Percentiles rank a stretch among this genome's conserved stretches.
These are phyloP conservation scores for Notolepis coatsorum DNA, from an alignment of 2,797 vertebrate species.

Conservation along the genomic window DNA sequence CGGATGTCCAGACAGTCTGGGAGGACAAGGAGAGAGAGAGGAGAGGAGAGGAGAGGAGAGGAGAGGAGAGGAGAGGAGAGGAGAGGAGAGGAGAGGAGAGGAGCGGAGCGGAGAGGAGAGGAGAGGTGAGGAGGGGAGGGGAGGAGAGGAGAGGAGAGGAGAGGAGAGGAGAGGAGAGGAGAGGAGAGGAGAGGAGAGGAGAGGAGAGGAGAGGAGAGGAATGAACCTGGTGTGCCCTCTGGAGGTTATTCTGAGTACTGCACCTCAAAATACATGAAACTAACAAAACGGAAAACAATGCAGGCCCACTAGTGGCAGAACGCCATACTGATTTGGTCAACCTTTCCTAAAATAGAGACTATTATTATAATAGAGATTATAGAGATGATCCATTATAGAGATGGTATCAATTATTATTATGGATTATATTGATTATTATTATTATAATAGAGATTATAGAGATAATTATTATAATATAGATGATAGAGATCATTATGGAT, in stretches of 20 bases:
- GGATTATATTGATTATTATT: no score
- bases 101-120: not conserved
- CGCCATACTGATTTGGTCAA: not conserved
- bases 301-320: slow-evolving; percentile 33
- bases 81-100: not conserved
- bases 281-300: not conserved
- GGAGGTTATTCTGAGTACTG: not conserved
- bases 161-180: not conserved
- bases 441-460: no score
- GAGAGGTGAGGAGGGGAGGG: slow-evolving; percentile 3
- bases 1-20: slow-evolving; percentile 94
- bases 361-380: no score
- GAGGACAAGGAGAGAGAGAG: not conserved
- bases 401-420: no score
- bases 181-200: not conserved
- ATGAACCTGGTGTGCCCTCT: not conserved
- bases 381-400: no score
- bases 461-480: no score
- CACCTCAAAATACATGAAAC: no score
- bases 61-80: not conserved
- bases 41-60: not conserved
- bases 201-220: not conserved
- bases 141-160: not conserved
- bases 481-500: no score
- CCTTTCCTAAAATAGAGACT: no score